Evolutionary conservation across 2,888 invertebrate species (phyloP).

Genomic region (Lepidochrysops patricia): DNA sequence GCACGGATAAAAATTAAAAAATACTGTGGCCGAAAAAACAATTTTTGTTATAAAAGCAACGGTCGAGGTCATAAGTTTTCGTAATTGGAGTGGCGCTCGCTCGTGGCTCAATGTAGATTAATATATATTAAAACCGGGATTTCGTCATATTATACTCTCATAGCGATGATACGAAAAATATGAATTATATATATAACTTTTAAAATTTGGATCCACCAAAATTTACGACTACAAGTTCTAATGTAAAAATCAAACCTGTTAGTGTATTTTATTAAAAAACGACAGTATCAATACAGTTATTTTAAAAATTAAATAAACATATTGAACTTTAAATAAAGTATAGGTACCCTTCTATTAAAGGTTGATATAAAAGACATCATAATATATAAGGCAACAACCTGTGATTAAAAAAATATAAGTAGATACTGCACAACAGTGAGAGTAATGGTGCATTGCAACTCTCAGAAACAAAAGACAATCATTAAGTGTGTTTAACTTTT

Average conservation of each 20-base stretch:
- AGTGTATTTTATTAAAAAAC: too few relatives aligned
- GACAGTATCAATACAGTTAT: too few relatives aligned
- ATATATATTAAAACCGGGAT: neutral
- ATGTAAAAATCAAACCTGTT: too few relatives aligned
- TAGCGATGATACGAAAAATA: neutral
- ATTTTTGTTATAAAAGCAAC: slow-evolving; percentile 5
- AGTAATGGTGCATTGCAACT: neutral
- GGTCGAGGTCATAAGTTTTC: neutral
- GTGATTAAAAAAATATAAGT: neutral
- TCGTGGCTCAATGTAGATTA: neutral
- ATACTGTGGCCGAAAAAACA: neutral
- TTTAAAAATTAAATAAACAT: too few relatives aligned
- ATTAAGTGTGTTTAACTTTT: neutral
- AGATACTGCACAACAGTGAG: neutral
- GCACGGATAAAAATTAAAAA: neutral
- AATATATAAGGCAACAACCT: neutral
- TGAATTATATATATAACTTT: too few relatives aligned
- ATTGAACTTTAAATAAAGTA: too few relatives aligned
- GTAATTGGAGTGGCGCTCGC: slow-evolving; percentile 5
- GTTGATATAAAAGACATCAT: too few relatives aligned
- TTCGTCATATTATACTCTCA: neutral
- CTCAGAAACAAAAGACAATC: neutral
- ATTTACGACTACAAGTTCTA: too few relatives aligned
- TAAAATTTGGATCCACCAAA: too few relatives aligned
- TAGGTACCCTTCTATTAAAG: too few relatives aligned